Base-by-base conservation (phyloP, 2,888 invertebrate species). In the Agonopterix arenella region DNA sequence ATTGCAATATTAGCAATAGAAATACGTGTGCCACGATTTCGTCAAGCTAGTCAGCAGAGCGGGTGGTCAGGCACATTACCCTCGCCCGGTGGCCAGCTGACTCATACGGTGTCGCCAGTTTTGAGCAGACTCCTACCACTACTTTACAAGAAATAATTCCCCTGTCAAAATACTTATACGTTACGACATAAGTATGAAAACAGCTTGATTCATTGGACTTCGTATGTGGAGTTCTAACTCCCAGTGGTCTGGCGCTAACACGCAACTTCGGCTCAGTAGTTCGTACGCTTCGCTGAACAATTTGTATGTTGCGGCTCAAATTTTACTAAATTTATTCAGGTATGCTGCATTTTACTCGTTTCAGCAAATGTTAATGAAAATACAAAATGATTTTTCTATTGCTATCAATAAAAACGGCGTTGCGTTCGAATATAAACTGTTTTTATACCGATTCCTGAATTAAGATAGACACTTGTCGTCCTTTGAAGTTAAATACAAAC, bases 181-280 rank as follows among this genome's bases (percentile, higher is more conserved):
- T 57, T 4, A 28, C 28, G 28, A 5, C 28, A 28, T 28, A 28
- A 28, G 28, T 28, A 28, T 28, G 28, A 28, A 56, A 56, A 56
- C 50, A 3, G 28, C 28, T 28, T 28, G 28, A 28, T 7, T 28
- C 28, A 28, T 28, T 46, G 46, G 37, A 37, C 37, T 36, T 36
- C n/a, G 36, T 11, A 11, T 16, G 28, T 28, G 28, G 28, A 28
- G 28, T 28, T 58, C 73, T 66, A 72, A 70, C 72, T 73, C 73
- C 70, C 72, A 75, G 66, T 72, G 70, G 72, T 73, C 72, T 69
- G 75, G 71, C 73, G 71, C 74, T 73, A 80, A 78, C 83, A 80
- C 80, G 80, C 82, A 80, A 74, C 80, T 74, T 64, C 76, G 74
- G 74, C 76, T 79, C 79, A 77, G 66, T 82, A 83, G 80, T 75